Evolutionary conservation across 2,888 invertebrate species (phyloP).

Genomic region (Emesis castigata): DNA sequence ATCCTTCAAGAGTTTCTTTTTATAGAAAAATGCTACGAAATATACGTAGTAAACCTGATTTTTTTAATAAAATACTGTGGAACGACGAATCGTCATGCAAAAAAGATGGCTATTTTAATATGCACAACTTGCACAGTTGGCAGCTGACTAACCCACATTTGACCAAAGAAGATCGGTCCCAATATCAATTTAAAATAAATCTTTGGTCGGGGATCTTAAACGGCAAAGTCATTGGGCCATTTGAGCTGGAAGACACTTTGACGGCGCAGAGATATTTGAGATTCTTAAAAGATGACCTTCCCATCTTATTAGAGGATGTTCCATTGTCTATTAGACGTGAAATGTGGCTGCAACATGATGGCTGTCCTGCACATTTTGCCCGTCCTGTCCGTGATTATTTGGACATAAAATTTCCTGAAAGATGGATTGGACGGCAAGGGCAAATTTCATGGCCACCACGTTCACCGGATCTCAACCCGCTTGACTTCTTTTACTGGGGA

Average conservation of each 20-base stretch:
- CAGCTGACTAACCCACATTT: conserved; percentile 53
- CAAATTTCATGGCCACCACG: no score
- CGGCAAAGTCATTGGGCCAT: background rate
- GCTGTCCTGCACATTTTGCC: no score
- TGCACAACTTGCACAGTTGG: conserved; percentile 60
- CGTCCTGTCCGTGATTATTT: no score
- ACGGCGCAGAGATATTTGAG: background rate
- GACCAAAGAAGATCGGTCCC: conserved; percentile 22
- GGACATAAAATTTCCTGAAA: no score
- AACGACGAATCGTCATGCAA: conserved; percentile 54
- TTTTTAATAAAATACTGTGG: conserved; percentile 58
- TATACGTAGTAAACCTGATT: conserved; percentile 26
- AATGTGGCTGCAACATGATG: conserved; percentile 6
- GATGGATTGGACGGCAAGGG: no score
- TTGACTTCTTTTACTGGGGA: no score
- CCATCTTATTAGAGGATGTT: background rate
- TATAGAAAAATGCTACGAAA: conserved; percentile 35
- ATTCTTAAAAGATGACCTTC: background rate
- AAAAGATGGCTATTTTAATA: conserved; percentile 50
- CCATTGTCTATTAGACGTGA: background rate
- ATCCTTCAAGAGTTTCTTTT: background rate
- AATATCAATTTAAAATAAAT: conserved; percentile 33
- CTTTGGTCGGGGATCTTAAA: background rate
- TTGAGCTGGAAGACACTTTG: background rate
- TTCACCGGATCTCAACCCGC: no score